These are phyloP conservation scores for Parascotia fuliginaria DNA, from an alignment of 2,888 invertebrate species.

Conservation along the genomic window DNA sequence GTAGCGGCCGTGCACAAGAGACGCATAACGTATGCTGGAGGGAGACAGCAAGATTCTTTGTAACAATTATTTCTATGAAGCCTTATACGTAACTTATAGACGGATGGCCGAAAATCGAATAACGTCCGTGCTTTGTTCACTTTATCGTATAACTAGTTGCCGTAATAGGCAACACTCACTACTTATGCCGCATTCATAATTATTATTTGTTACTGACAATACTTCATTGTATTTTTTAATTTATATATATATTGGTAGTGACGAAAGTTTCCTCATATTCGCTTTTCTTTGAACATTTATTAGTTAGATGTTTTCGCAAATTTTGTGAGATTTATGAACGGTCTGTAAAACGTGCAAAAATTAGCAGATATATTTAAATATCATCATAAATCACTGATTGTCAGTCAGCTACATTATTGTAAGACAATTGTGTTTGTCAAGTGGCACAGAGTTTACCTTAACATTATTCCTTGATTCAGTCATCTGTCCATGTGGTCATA, in stretches of 20 bases:
- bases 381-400: too few species aligned
- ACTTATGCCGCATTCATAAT: constrained; percentile 54
- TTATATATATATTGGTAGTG: neutral
- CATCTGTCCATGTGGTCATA: too few species aligned
- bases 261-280: neutral
- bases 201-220: constrained; percentile 17
- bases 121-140: constrained; percentile 78
- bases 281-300: neutral
- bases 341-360: too few species aligned
- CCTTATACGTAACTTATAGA: constrained; percentile 78
- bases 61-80: constrained; percentile 78
- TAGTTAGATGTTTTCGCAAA: neutral
- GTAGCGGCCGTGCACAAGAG: constrained; percentile 66
- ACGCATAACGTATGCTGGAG: constrained; percentile 51
- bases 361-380: too few species aligned
- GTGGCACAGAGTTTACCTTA: too few species aligned
- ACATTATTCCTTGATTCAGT: too few species aligned
- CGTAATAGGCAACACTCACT: constrained; percentile 55
- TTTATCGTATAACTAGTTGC: constrained; percentile 54
- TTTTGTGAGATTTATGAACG: neutral
- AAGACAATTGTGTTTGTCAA: too few species aligned
- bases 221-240: constrained; percentile 4
- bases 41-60: constrained; percentile 59
- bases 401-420: too few species aligned
- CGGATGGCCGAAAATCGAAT: constrained; percentile 79